Evolutionary conservation across 2,888 invertebrate genomes (phyloP).

Genomic region (Epinotia ramella): DNA sequence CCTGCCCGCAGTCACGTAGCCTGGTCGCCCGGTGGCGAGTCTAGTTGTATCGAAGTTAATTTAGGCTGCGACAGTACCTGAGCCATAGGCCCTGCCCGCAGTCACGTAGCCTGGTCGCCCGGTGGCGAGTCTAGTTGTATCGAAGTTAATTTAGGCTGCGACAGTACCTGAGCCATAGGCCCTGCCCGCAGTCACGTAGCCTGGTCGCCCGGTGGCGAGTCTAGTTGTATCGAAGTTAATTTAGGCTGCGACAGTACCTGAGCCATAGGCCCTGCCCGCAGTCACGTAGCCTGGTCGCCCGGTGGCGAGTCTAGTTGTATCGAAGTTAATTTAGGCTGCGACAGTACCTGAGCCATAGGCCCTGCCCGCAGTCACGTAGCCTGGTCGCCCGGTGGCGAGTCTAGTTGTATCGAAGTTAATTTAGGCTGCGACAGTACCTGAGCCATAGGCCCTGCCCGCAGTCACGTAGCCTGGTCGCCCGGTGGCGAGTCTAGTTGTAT

Average conservation of each 20-base stretch:
- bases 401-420: conserved; percentile 49
- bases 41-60: conserved; percentile 49
- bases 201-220: conserved; percentile 50
- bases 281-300: conserved; percentile 72
- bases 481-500: conserved; percentile 18
- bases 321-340: conserved; percentile 59
- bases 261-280: conserved; percentile 59
- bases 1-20: conserved; percentile 76
- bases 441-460: conserved; percentile 59
- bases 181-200: conserved; percentile 76
- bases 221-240: conserved; percentile 49
- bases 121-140: conserved; percentile 18
- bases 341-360: conserved; percentile 53
- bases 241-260: conserved; percentile 57
- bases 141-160: conserved; percentile 59
- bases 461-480: conserved; percentile 72
- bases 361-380: conserved; percentile 76
- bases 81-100: conserved; percentile 59
- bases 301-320: conserved; percentile 18
- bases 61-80: conserved; percentile 57
- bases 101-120: conserved; percentile 72
- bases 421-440: conserved; percentile 57
- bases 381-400: conserved; percentile 50
- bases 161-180: conserved; percentile 53
- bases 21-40: conserved; percentile 50